Evolutionary conservation across 2,113 vertebrate species (phyloP), one percentile per base, ranked within the genome.

Genomic region (Hemibagrus wyckioides): DNA sequence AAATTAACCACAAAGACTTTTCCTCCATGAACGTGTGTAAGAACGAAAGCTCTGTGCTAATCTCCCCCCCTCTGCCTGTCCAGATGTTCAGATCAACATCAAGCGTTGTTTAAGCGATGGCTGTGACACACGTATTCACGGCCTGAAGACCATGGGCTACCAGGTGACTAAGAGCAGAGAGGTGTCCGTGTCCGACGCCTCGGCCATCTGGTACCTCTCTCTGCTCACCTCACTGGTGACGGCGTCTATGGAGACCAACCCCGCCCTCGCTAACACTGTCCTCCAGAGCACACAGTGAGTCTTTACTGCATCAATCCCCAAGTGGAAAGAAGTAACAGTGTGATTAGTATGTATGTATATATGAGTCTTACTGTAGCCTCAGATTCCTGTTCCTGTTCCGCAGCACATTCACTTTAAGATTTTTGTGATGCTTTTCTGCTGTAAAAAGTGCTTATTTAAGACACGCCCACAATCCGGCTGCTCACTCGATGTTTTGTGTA

Each of bases 81-180:
- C 94, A 99, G 98, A 98, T 94, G 95, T 99, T 81, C 98, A 99
- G 95, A 98, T 99, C 88, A 99, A 99, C 94, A 98, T 99, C 92
- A 99, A 99, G 90, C 97, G 97, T 25, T 99, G 98, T 93, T 94
- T 99, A 87, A 99, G 97, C 0, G 98, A 99, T 54, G 98, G 98
- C 0, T 99, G 98, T 79, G 98, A 99, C 93, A 99, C 98, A 0
- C 96, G 98, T 30, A 97, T 99, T 91, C 98, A 98, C 10, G 98
- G 98, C 28, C 95, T 99, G 80, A 95, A 97, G 93, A 97, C 97
- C 0, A 88, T 98, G 52, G 98, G 98, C 2, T 98, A 97, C 93
- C 97, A 99, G 92, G 95, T 97, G 73, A 96, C 97, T 44, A 98
- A 96, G 93, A 98, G 95, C 89, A 96, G 94, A 90, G 97, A 96